phyloP scores from a whole-genome alignment of 2,797 vertebrate genomes.

The Enteromius argenteus region DNA sequence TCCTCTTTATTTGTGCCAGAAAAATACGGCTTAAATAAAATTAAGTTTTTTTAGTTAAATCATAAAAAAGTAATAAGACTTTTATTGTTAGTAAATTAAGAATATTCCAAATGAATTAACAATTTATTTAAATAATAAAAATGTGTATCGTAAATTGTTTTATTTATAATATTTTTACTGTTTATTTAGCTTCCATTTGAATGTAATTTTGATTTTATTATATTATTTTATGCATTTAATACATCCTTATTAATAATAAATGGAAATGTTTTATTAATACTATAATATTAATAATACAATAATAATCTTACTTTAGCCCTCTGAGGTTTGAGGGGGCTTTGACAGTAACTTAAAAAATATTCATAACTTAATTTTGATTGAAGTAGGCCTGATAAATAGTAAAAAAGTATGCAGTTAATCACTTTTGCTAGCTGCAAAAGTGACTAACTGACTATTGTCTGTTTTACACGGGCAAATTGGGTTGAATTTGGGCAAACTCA shows the following conservation, averaged over 20 bases:
- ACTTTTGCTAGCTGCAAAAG: neutral
- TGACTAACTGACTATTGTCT: neutral
- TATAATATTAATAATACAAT: neutral
- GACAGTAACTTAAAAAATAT: neutral
- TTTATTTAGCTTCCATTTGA: neutral
- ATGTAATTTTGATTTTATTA: too few species aligned
- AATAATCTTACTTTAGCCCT: neutral
- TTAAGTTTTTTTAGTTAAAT: too few species aligned
- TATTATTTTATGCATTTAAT: neutral
- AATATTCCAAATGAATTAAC: too few species aligned
- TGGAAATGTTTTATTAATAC: too few species aligned
- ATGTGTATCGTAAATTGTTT: neutral
- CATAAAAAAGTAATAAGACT: too few species aligned
- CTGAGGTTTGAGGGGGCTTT: too few species aligned
- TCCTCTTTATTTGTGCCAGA: neutral
- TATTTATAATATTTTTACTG: neutral
- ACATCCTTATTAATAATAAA: neutral
- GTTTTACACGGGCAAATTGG: neutral
- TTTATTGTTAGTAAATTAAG: too few species aligned
- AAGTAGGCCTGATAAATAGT: neutral
- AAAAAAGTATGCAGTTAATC: neutral
- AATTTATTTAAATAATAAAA: too few species aligned
- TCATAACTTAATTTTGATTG: neutral
- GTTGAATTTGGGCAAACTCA: neutral
- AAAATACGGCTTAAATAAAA: neutral